Evolutionary conservation across 2,888 invertebrate genomes (phyloP).

Genomic region (Helleia helle): DNA sequence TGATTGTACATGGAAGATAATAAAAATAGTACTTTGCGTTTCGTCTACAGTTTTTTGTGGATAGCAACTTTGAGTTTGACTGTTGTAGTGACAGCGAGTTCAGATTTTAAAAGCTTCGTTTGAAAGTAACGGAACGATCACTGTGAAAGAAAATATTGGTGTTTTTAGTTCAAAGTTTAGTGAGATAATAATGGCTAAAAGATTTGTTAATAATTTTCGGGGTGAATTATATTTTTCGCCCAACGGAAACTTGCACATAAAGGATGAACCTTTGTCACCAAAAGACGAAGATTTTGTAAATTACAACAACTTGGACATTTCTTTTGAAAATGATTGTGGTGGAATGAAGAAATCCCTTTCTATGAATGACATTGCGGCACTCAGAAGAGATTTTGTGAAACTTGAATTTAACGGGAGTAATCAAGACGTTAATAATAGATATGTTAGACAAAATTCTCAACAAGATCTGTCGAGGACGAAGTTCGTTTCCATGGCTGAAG

Average conservation of each 20-base stretch:
- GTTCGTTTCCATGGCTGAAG: slow-evolving; percentile 76
- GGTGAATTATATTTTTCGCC: slow-evolving; percentile 49
- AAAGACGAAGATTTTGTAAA: slow-evolving; percentile 48
- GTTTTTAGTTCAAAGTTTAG: not conserved
- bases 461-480: slow-evolving; percentile 47
- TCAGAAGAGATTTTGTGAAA: slow-evolving; percentile 35
- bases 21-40: no score
- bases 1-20: no score
- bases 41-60: slow-evolving; percentile 9
- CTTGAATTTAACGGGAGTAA: slow-evolving; percentile 28
- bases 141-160: slow-evolving; percentile 4
- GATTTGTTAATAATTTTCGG: slow-evolving; percentile 48
- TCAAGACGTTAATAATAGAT: slow-evolving; percentile 32
- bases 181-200: slow-evolving; percentile 40
- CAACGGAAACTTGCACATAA: slow-evolving; percentile 33
- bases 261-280: slow-evolving; percentile 52
- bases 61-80: slow-evolving; percentile 18
- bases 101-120: not conserved
- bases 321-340: slow-evolving; percentile 34
- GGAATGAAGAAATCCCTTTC: slow-evolving; percentile 54
- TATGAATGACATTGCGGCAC: slow-evolving; percentile 46
- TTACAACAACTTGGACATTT: slow-evolving; percentile 37
- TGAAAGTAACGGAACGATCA: slow-evolving; percentile 10
- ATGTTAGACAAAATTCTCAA: slow-evolving; percentile 32
- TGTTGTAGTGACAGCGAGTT: not conserved